Evolutionary conservation across 2,888 invertebrate genomes (phyloP).

Genomic region (Pammene fasciana): DNA sequence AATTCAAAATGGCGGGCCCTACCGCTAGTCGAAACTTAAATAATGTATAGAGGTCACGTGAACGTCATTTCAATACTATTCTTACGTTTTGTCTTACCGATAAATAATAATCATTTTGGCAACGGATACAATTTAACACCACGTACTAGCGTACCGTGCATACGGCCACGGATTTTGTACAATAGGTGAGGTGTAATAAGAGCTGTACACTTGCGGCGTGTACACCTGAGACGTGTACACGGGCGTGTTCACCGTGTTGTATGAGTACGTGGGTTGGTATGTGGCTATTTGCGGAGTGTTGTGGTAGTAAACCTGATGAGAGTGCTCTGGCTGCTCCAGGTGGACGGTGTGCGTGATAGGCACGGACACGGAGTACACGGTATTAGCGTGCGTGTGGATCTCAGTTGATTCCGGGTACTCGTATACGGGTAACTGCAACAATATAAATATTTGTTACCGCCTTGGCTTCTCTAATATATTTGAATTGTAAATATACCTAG

Average conservation of each 20-base stretch:
- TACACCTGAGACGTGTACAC: slow-evolving; percentile 18
- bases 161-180: slow-evolving; percentile 25
- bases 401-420: slow-evolving; percentile 41
- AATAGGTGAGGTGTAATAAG: slow-evolving; percentile 5
- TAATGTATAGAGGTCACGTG: too few relatives aligned
- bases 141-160: slow-evolving; percentile 18
- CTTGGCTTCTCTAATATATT: too few relatives aligned
- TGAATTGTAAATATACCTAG: too few relatives aligned
- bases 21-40: neutral
- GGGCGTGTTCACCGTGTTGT: neutral
- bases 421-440: slow-evolving; percentile 37
- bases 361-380: slow-evolving; percentile 37
- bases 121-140: slow-evolving; percentile 17
- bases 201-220: slow-evolving; percentile 8
- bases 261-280: neutral
- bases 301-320: slow-evolving; percentile 33
- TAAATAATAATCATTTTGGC: too few relatives aligned
- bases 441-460: neutral
- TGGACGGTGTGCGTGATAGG: slow-evolving; percentile 36
- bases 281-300: slow-evolving; percentile 9
- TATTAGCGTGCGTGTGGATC: slow-evolving; percentile 28
- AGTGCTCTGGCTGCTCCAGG: slow-evolving; percentile 30
- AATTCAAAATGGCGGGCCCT: slow-evolving; percentile 10
- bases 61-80: too few relatives aligned
- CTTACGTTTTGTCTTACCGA: too few relatives aligned